Evolutionary conservation across 2,797 vertebrate genomes (phyloP), one percentile per base, ranked within the genome.

Genomic region (Sylvilagus floridanus): DNA sequence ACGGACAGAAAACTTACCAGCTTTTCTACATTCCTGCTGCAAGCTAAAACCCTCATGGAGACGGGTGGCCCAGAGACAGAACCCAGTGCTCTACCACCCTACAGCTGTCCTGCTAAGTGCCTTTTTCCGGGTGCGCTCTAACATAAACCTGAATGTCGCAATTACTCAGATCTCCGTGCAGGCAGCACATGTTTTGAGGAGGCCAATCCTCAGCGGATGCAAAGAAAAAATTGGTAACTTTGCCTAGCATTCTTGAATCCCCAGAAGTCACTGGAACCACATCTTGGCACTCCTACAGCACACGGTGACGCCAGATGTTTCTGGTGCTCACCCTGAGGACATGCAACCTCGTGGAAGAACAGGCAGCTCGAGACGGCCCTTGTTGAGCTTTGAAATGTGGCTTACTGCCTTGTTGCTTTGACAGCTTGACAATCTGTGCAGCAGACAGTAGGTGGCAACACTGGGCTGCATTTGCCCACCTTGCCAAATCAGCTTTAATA

Each of bases 371-470:
- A 95, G 90, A 90, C 42, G 78, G 32, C 37, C 54, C 79, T 93
- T 65, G 69, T n/a, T 96, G 88, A 68, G 68, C 60, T 62, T 50
- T 92, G 84, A 94, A 95, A 91, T 88, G 85, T 73, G 79, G 93
- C 83, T 90, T 68, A 83, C 4, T 91, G 65, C 65, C 77, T 93
- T 92, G 60, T 0, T 78, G 69, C 73, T 91, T 71, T 94, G 62
- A 88, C 42, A 93, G 65, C 84, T 2, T 87, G 95, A 89, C 86
- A 84, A 75, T 87, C 68, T n/a, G 35, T 0, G 4, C n/a, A 79
- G 57, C 73, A 57, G 47, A 88, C 94, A 1, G 86, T 71, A 96
- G 96, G 90, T 91, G 96, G 95, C 96, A 96, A 89, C 92, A 94
- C 90, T 69, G 92, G 94, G 94, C 82, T 68, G 68, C 62, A 88